Evolutionary conservation across 2,797 vertebrate species (phyloP).

Genomic region (Eurystomus glaucurus): DNA sequence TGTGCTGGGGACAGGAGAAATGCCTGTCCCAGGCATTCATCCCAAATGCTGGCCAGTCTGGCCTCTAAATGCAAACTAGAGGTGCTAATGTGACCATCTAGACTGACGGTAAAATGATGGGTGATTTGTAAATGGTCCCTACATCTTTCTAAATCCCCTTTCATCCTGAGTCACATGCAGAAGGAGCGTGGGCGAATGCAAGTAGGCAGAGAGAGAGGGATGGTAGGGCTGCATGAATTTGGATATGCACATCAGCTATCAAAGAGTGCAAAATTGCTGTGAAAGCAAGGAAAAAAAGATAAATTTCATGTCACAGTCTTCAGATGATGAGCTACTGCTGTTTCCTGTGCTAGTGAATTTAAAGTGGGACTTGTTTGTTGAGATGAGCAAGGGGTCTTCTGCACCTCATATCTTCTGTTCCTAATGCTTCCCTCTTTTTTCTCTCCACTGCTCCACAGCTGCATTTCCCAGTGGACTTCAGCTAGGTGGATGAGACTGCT

Average conservation of each 20-base stretch:
- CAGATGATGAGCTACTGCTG: constrained; percentile 50
- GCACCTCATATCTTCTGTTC: not conserved
- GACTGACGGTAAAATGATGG: not conserved
- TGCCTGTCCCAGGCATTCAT: not conserved
- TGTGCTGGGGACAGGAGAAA: not conserved
- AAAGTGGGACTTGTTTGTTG: not conserved
- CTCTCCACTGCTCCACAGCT: not conserved
- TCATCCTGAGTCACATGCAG: constrained; percentile 61
- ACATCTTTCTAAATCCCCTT: constrained; percentile 60
- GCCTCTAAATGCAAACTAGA: not conserved
- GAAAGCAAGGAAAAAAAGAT: constrained; percentile 59
- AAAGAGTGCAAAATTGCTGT: constrained; percentile 66
- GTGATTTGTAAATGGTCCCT: constrained; percentile 58
- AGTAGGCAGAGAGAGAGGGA: constrained; percentile 72
- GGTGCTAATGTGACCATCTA: not conserved
- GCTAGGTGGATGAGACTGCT: not conserved
- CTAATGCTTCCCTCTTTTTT: not conserved
- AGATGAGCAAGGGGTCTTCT: not conserved
- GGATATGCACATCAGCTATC: constrained; percentile 74
- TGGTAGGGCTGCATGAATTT: constrained; percentile 69
- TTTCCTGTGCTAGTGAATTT: constrained; percentile 30
- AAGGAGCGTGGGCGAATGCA: constrained; percentile 41
- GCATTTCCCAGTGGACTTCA: not conserved
- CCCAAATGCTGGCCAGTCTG: not conserved
- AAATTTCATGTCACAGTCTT: constrained; percentile 59